These are phyloP conservation scores for Charina bottae DNA, from an alignment of 2,113 vertebrate genomes.

Conservation along the genomic window DNA sequence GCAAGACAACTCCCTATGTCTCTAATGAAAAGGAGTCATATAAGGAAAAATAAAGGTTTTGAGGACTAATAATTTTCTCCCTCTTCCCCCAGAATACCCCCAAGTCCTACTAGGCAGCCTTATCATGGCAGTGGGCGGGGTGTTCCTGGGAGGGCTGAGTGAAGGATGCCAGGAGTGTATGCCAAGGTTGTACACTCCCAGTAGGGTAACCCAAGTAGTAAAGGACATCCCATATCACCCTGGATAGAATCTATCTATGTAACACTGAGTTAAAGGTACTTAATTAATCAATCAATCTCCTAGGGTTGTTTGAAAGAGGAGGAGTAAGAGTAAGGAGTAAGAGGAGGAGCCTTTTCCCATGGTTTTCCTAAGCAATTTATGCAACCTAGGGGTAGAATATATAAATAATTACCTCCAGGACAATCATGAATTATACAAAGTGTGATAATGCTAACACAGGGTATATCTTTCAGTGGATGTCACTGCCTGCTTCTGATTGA, in stretches of 20 bases:
- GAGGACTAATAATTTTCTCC: neutral
- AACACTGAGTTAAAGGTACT: neutral
- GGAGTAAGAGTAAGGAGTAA: neutral
- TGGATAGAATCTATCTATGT: neutral
- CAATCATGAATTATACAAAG: neutral
- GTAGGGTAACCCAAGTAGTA: neutral
- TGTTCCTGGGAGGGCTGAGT: neutral
- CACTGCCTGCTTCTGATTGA: neutral
- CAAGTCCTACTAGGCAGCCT: neutral
- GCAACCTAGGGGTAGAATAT: neutral
- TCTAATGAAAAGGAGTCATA: neutral
- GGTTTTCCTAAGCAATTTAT: neutral
- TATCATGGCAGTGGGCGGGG: neutral
- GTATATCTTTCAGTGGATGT: neutral
- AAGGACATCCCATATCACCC: neutral
- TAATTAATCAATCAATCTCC: neutral
- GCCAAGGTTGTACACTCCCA: neutral
- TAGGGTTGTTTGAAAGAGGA: neutral
- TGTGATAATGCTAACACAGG: neutral
- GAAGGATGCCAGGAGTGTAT: neutral
- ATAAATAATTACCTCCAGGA: neutral
- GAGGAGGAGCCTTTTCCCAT: neutral
- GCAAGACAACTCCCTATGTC: neutral
- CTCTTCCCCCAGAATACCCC: neutral
- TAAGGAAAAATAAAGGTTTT: neutral